A percentile compares a stretch with the other conserved stretches of the same genome.
Evolutionary conservation across 2,113 vertebrate genomes (phyloP).

Genomic region (Paratilapia polleni): DNA sequence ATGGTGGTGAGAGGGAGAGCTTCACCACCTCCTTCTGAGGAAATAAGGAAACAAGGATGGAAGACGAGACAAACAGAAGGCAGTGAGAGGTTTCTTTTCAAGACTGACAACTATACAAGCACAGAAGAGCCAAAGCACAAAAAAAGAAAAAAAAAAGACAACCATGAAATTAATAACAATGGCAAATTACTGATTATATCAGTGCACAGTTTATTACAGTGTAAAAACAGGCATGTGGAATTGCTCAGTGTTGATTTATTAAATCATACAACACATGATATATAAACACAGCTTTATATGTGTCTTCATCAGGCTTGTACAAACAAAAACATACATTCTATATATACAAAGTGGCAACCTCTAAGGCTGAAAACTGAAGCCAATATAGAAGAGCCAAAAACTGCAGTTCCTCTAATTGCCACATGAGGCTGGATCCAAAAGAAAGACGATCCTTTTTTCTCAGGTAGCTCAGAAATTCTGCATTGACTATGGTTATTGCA

Average conservation of each 20-base stretch:
- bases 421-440: no score
- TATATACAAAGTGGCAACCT: neutral
- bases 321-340: neutral
- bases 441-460: neutral
- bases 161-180: neutral
- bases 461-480: neutral
- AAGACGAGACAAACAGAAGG: no score
- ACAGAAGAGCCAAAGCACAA: no score
- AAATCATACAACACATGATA: neutral
- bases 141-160: neutral
- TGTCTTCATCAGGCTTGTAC: neutral
- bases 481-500: neutral
- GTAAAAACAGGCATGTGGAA: neutral
- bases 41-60: no score
- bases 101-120: slow-evolving; percentile 86
- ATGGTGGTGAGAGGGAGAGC: slow-evolving; percentile 84
- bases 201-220: neutral
- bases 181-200: neutral
- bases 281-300: neutral
- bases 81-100: slow-evolving; percentile 83
- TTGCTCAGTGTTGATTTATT: neutral
- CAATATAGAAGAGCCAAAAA: neutral
- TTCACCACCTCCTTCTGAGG: slow-evolving; percentile 73
- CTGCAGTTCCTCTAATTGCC: no score
- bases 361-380: neutral